Evolutionary conservation across 1,140 invertebrate genomes (phyloP).

Genomic region (Bombyx mandarina): DNA sequence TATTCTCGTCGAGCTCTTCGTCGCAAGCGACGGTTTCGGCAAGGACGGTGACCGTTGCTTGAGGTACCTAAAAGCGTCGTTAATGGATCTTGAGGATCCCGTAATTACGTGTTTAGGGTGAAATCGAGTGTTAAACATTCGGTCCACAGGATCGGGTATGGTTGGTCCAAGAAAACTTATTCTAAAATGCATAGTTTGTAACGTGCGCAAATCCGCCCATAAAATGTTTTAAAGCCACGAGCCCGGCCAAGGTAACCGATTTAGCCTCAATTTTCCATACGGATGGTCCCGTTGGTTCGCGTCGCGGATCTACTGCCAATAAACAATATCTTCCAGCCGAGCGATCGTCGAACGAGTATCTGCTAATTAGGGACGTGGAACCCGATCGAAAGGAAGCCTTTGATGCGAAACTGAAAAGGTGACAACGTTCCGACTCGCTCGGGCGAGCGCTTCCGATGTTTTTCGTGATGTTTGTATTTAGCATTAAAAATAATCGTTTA

Average conservation of each 20-base stretch:
- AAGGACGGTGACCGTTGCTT: too few species aligned
- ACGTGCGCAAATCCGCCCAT: too few species aligned
- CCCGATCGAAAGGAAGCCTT: conserved; percentile 53
- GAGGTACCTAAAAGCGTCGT: too few species aligned
- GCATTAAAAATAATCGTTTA: not conserved
- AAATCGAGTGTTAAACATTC: too few species aligned
- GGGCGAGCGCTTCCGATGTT: conserved; percentile 22
- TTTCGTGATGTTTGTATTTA: not conserved
- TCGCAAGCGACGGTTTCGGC: too few species aligned
- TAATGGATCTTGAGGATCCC: too few species aligned
- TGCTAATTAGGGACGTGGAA: conserved; percentile 64
- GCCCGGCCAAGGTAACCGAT: conserved; percentile 15
- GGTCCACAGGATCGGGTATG: too few species aligned
- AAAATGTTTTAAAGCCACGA: too few species aligned
- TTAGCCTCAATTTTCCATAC: conserved; percentile 65
- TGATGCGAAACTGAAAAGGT: conserved; percentile 61
- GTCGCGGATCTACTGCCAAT: conserved; percentile 54
- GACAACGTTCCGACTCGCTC: conserved; percentile 34
- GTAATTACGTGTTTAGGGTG: too few species aligned
- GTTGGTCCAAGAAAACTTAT: too few species aligned
- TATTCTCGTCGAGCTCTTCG: too few species aligned
- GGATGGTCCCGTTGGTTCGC: conserved; percentile 33
- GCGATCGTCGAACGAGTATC: conserved; percentile 40
- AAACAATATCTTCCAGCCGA: conserved; percentile 65
- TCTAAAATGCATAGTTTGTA: too few species aligned